phyloP scores from a whole-genome alignment of 2,797 vertebrate species.

The Leuciscus waleckii region DNA sequence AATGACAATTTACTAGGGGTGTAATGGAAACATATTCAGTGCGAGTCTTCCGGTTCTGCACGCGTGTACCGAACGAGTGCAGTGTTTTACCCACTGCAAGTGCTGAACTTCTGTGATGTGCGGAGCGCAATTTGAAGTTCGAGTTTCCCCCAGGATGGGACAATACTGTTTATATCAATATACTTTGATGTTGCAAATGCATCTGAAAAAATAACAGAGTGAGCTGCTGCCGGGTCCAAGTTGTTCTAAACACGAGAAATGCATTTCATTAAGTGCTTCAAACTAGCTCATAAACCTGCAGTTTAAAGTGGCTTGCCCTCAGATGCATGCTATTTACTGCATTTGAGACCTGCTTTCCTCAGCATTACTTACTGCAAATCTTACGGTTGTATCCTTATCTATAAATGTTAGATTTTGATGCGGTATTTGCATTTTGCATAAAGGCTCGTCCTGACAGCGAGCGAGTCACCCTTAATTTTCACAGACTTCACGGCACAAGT shows the following conservation, averaged over 20 bases:
- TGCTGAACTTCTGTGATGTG: not conserved
- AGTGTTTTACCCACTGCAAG: too few species aligned
- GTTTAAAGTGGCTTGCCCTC: not conserved
- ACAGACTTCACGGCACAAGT: not conserved
- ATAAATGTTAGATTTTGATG: too few species aligned
- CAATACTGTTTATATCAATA: not conserved
- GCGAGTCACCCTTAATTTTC: not conserved
- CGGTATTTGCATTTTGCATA: too few species aligned
- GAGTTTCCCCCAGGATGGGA: not conserved
- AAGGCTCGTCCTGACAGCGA: not conserved
- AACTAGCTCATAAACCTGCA: not conserved
- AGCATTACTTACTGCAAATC: too few species aligned
- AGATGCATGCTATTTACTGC: not conserved
- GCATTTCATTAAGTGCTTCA: not conserved
- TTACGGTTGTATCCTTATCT: too few species aligned
- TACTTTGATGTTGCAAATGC: not conserved
- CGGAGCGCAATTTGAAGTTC: not conserved
- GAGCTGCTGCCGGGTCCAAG: not conserved
- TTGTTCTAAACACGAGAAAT: not conserved
- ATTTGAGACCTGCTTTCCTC: too few species aligned
- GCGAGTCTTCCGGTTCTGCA: too few species aligned
- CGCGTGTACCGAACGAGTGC: too few species aligned
- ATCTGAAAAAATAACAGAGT: not conserved
- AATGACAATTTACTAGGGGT: too few species aligned
- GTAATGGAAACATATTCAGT: not conserved